Base-by-base conservation (phyloP, 2,113 vertebrate genomes). In the Lates calcarifer region DNA sequence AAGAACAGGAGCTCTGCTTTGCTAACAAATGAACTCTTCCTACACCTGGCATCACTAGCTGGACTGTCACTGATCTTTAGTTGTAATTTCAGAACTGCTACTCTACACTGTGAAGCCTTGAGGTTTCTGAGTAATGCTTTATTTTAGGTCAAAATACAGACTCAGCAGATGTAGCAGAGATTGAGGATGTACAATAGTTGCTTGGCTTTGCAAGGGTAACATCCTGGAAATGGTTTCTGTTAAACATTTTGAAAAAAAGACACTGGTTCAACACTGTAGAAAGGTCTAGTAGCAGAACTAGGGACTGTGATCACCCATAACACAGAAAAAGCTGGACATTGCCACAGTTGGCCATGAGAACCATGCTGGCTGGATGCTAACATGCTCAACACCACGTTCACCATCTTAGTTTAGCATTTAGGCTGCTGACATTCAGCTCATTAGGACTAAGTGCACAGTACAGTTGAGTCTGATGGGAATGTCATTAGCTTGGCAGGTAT, bases 111-210 rank as follows among this genome's bases (percentile, higher is more conserved):
- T 15, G 9, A 68, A 57, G 6, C 61, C 61, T 72, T 71, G 65
- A 62, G 7, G 43, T 39, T 71, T 51, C 53, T 53, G 63, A 79
- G 62, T 28, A 17, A 69, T 56, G 74, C 22, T 67, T 63, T 20
- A 66, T 39, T 58, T 56, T 6, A 39, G 6, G 7, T 74, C 17
- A 22, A 61, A 80, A 22, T 13, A n/a, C 67, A 47, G 43, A 83
- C 62, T 86, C 81, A 74, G 77, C 81, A 84, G 79, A 74, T 65
- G 14, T 15, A 11, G 37, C 17, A 0, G 18, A 1, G 11, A 33
- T 28, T 6, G 28, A 72, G 17, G 62, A 73, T 75, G 68, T 68
- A 60, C 41, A 13, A 4, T 33, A 28, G 20, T 14, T 4, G n/a
- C 33, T 11, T 24, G 56, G 35, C 22, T 39, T 39, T 28, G 63